Evolutionary conservation across 2,113 vertebrate species (phyloP).

Genomic region (Cryptomyrus ogoouensis): DNA sequence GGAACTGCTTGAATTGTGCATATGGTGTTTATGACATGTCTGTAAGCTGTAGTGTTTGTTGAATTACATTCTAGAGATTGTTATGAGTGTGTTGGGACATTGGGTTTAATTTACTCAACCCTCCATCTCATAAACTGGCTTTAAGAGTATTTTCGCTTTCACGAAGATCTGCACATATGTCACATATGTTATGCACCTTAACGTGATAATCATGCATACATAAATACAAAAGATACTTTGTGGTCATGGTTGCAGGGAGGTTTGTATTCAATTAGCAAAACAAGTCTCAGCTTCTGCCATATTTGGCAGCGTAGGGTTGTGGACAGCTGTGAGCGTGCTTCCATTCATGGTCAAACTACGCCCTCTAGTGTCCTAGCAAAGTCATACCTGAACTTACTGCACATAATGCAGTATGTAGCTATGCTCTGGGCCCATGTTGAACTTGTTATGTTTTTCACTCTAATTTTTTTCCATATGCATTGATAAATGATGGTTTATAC

Average conservation of each 20-base stretch:
- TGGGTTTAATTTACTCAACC: neutral
- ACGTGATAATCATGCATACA: neutral
- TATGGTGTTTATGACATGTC: neutral
- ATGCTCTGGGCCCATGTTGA: neutral
- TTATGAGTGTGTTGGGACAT: neutral
- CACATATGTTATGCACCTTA: neutral
- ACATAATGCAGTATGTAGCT: neutral
- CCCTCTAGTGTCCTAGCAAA: neutral
- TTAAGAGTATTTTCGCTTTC: neutral
- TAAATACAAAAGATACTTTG: neutral
- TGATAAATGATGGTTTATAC: neutral
- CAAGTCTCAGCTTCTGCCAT: neutral
- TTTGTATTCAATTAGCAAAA: neutral
- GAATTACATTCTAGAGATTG: neutral
- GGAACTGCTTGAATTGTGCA: neutral
- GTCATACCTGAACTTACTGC: neutral
- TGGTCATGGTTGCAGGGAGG: neutral
- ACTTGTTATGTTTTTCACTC: neutral
- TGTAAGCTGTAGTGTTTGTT: neutral
- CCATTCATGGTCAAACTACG: neutral
- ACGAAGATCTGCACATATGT: neutral
- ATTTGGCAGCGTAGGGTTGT: neutral
- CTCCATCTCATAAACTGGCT: neutral
- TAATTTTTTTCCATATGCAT: neutral
- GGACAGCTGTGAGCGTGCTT: neutral